Conservation (phyloP, 1,140 invertebrate genomes). For the Eurosta solidaginis region DNA sequence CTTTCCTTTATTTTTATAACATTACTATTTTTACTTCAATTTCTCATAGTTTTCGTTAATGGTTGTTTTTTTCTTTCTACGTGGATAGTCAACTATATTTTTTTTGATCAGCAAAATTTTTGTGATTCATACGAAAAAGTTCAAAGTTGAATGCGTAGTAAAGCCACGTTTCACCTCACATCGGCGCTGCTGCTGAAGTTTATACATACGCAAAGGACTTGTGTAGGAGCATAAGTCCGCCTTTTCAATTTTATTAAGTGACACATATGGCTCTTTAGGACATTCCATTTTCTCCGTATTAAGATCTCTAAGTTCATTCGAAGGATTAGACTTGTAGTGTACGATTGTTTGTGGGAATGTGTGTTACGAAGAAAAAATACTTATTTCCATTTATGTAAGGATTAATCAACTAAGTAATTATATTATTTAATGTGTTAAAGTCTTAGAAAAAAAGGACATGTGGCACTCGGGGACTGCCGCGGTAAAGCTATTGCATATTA, state of each 20-base stretch:
- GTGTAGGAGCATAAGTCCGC: not conserved
- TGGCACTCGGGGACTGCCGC: too few species aligned
- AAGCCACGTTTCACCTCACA: not conserved
- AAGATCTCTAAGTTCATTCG: too few species aligned
- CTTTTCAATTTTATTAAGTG: constrained; percentile 11
- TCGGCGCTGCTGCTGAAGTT: not conserved
- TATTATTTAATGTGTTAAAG: too few species aligned
- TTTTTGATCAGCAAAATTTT: not conserved
- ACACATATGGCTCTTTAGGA: not conserved
- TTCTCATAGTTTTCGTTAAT: not conserved
- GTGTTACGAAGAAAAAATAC: too few species aligned
- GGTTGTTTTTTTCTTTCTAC: not conserved
- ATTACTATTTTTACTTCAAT: not conserved
- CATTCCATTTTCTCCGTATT: too few species aligned
- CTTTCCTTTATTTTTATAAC: not conserved
- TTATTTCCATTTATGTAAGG: too few species aligned
- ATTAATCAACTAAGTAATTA: too few species aligned
- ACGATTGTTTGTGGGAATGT: too few species aligned
- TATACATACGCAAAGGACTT: not conserved
- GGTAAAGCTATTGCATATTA: too few species aligned
- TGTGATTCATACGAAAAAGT: constrained; percentile 16
- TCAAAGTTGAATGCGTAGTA: not conserved
- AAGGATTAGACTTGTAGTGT: too few species aligned
- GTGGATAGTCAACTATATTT: not conserved
- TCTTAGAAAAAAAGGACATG: too few species aligned